Base-by-base conservation (phyloP, 2,797 vertebrate species). In the Cirrhinus molitorella region DNA sequence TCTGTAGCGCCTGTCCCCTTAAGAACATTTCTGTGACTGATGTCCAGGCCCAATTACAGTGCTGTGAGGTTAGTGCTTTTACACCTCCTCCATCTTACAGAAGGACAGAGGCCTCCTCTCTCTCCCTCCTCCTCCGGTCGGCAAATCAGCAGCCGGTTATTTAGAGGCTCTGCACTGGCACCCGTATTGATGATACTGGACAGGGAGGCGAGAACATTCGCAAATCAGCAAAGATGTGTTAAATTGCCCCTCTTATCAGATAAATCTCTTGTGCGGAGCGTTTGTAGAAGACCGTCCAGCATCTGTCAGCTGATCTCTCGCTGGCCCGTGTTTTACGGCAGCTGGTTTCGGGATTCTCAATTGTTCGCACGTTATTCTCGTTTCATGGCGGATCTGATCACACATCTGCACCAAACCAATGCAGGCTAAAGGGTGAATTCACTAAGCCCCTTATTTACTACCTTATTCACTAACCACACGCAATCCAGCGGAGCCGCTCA, bases 161-260 rank as follows among this genome's bases (percentile, higher is more conserved):
- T 92, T 89, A 90, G 91, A 83, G 86, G 86, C 87, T 85, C 71
- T 85, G 23, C 28, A 80, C 87, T 89, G 92, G 93, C 92, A 91
- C 83, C 57, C 55, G 61, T 90, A 91, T 91, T 89, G 90, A 94
- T 91, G 89, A 87, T 47, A 19, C 80, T 61, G 87, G 91, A 90
- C 92, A 91, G 90, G 89, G 90, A 90, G 88, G 83, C 5, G 87
- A 85, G 91, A 89, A 89, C 90, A 88, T 91, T 82, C 91, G 88
- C 91, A 92, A 93, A 95, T 94, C 91, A 93, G 89, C 4, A 34
- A 55, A 87, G 90, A 87, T 86, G 91, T 81, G 71, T 89, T 91
- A 87, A 91, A 94, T 92, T 91, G 91, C 91, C 86, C 89, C 88
- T 88, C 87, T 84, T 66, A 82, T 90, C 89, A 84, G 89, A 94